A percentile compares a stretch with the other conserved stretches of the same genome.
phyloP scores from a whole-genome alignment of 2,888 invertebrate species.

The Volucella zonaria region DNA sequence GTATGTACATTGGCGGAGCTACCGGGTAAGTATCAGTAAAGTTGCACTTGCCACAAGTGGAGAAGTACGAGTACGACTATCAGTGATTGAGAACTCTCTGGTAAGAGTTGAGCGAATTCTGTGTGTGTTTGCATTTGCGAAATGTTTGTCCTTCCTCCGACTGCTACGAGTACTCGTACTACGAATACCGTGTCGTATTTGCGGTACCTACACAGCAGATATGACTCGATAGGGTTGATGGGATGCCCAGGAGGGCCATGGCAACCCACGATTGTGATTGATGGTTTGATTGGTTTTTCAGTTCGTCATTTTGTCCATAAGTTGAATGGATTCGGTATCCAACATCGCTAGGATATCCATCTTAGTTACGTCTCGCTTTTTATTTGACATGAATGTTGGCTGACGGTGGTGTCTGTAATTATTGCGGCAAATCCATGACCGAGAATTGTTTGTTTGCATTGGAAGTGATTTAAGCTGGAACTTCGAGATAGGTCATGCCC shows the following conservation, averaged over 20 bases:
- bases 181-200: background rate
- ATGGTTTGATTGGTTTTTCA: slow-evolving; percentile 71
- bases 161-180: background rate
- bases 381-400: slow-evolving; percentile 59
- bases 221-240: background rate
- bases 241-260: slow-evolving; percentile 9
- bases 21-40: slow-evolving; percentile 88
- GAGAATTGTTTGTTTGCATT: slow-evolving; percentile 54
- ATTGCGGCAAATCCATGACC: slow-evolving; percentile 49
- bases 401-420: slow-evolving; percentile 65
- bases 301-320: slow-evolving; percentile 4
- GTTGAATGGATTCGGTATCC: slow-evolving; percentile 1
- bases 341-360: slow-evolving; percentile 53
- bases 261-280: slow-evolving; percentile 63
- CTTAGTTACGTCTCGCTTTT: slow-evolving; percentile 54
- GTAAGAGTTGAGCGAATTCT: slow-evolving; percentile 25
- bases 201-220: background rate
- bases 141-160: slow-evolving; percentile 43
- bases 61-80: background rate
- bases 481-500: slow-evolving; percentile 58
- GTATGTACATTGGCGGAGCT: slow-evolving; percentile 96
- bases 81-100: background rate
- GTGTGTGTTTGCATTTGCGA: slow-evolving; percentile 38
- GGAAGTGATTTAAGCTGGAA: slow-evolving; percentile 51
- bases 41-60: background rate